phyloP scores from a whole-genome alignment of 2,113 vertebrate genomes.

The Apodemus speciosus region DNA sequence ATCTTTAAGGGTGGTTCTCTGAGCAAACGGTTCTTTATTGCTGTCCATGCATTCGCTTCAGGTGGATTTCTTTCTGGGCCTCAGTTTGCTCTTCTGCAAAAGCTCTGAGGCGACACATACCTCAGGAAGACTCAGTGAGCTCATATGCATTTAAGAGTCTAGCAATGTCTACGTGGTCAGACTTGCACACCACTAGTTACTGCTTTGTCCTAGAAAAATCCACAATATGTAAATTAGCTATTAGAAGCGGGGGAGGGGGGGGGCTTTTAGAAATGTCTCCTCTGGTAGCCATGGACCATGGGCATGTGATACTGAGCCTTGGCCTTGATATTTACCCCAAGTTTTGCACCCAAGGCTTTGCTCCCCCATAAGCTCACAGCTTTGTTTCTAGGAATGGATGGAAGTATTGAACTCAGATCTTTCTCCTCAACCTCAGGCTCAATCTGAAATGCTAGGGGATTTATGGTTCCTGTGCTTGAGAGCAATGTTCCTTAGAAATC shows the following conservation, averaged over 20 bases:
- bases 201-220: not conserved
- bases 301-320: not conserved
- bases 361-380: accelerated
- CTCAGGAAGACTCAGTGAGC: not conserved
- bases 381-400: accelerated
- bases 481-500: conserved; percentile 15
- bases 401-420: not conserved
- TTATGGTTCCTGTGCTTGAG: not conserved
- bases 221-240: not conserved
- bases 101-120: accelerated
- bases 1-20: not conserved
- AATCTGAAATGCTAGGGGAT: not conserved
- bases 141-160: not conserved
- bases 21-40: not conserved
- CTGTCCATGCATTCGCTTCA: not conserved
- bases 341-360: accelerated
- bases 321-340: accelerated
- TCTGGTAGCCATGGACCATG: not conserved
- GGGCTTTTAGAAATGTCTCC: not conserved
- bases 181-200: not conserved
- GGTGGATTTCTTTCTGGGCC: not conserved
- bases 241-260: accelerated
- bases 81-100: not conserved
- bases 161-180: not conserved
- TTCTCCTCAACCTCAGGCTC: not conserved